Evolutionary conservation across 1,140 invertebrate genomes (phyloP).

Genomic region (Drosophila ohnishii): DNA sequence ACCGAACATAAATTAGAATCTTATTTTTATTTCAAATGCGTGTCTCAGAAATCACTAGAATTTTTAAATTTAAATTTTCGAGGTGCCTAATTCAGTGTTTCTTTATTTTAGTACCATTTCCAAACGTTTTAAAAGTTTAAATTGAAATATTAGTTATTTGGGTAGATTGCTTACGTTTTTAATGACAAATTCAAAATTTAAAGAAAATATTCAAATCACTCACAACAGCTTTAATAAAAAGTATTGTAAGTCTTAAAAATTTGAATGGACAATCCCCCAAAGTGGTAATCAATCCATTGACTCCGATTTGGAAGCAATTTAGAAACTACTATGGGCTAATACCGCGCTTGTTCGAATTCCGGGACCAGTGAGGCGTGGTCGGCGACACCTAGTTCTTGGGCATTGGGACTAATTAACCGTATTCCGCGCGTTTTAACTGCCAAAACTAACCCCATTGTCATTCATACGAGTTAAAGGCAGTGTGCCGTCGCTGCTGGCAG

Average conservation of each 20-base stretch:
- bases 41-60: too few species aligned
- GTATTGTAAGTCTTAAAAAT: neutral
- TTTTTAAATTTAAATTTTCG: too few species aligned
- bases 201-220: neutral
- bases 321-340: slow-evolving; percentile 3
- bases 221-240: neutral
- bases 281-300: slow-evolving; percentile 4
- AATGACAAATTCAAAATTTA: neutral
- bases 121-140: too few species aligned
- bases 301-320: neutral
- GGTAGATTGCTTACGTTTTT: too few species aligned
- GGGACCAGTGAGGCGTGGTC: slow-evolving; percentile 27
- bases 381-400: slow-evolving; percentile 34
- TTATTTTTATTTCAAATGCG: too few species aligned
- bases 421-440: slow-evolving; percentile 11
- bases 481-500: slow-evolving; percentile 27
- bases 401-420: slow-evolving; percentile 30
- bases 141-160: too few species aligned
- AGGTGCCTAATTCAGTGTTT: too few species aligned
- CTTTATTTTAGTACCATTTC: too few species aligned
- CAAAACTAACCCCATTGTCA: slow-evolving; percentile 27
- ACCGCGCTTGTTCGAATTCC: slow-evolving; percentile 3
- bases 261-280: neutral
- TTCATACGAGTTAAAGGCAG: slow-evolving; percentile 37
- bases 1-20: too few species aligned